These are phyloP conservation scores for Phoxinus phoxinus DNA, from an alignment of 2,113 vertebrate genomes.

Conservation along the genomic window DNA sequence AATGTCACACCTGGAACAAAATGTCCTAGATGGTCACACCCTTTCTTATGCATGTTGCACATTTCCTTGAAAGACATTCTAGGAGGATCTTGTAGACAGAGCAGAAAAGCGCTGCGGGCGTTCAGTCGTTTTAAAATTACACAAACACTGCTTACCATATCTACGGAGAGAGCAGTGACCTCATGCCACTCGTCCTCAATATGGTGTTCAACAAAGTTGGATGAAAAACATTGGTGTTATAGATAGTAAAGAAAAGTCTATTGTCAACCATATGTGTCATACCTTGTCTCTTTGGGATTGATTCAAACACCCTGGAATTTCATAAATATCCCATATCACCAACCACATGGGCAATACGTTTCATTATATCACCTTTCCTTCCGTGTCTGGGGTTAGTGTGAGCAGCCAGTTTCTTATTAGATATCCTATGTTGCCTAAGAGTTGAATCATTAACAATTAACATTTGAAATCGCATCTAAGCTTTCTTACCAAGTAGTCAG, in stretches of 20 bases:
- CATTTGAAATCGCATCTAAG: neutral
- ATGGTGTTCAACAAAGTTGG: neutral
- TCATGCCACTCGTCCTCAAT: constrained; percentile 2
- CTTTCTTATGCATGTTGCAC: neutral
- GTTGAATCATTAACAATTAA: neutral
- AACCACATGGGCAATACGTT: neutral
- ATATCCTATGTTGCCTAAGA: neutral
- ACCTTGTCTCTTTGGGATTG: neutral
- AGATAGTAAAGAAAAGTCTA: neutral
- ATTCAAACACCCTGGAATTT: neutral
- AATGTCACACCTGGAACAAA: neutral
- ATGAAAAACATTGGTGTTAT: neutral
- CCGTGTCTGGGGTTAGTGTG: neutral
- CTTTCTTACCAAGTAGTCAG: neutral
- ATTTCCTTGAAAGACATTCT: constrained; percentile 2
- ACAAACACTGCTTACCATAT: neutral
- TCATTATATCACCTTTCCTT: neutral
- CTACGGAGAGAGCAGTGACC: neutral
- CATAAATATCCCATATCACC: neutral
- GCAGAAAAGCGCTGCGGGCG: neutral
- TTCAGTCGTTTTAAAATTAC: neutral
- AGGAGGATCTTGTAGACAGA: neutral
- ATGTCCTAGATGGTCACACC: neutral
- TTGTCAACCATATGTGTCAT: neutral
- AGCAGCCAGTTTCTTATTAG: neutral